Conservation (phyloP, 2,888 invertebrate species). For the Cryptocheilus praepositus region DNA sequence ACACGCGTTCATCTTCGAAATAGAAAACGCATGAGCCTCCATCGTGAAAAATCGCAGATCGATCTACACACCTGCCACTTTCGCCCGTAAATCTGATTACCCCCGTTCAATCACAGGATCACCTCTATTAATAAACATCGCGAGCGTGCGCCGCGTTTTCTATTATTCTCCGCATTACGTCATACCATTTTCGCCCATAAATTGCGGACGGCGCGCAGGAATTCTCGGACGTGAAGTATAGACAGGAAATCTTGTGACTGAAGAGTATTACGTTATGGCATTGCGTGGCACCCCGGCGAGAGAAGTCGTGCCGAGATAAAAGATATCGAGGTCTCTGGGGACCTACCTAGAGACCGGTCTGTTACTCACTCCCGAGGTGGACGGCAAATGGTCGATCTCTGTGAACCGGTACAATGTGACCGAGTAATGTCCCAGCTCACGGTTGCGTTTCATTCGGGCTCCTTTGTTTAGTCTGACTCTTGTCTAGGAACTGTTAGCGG, state of each 20-base stretch:
- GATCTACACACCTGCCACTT: no score
- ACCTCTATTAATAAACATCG: no score
- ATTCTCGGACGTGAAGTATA: not conserved
- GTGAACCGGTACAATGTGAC: no score
- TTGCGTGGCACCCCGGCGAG: conserved; percentile 26
- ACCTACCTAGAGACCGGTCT: conserved; percentile 24
- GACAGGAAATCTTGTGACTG: conserved; percentile 10
- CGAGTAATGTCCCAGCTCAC: conserved; percentile 20
- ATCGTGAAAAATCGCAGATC: no score
- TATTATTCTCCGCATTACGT: no score
- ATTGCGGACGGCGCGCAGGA: not conserved
- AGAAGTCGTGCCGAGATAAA: conserved; percentile 42
- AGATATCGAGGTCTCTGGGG: conserved; percentile 33
- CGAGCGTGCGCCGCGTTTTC: no score
- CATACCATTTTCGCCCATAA: no score
- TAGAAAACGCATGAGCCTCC: no score
- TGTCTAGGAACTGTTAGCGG: conserved; percentile 2
- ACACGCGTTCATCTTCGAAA: no score
- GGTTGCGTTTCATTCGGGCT: conserved; percentile 23
- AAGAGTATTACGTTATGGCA: conserved; percentile 27
- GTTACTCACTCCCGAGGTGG: conserved; percentile 20
- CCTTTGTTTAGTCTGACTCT: conserved; percentile 43
- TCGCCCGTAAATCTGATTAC: no score
- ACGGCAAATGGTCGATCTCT: conserved; percentile 10
- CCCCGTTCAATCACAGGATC: no score